phyloP scores from a whole-genome alignment of 2,113 vertebrate genomes.

The Narcine bancroftii region DNA sequence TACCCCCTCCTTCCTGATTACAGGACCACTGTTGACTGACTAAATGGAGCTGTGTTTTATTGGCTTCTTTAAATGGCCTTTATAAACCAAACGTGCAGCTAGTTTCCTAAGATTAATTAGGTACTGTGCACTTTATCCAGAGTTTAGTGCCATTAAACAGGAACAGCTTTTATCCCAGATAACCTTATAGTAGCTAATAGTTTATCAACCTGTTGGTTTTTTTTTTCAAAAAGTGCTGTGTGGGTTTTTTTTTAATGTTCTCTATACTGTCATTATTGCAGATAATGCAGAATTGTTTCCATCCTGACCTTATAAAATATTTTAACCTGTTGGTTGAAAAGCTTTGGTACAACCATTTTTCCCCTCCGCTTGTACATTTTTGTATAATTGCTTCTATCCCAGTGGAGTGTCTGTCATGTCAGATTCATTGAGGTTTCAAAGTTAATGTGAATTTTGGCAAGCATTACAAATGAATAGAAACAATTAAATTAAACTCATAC shows the following conservation, averaged over 20 bases:
- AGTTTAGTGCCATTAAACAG: background rate
- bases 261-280: background rate
- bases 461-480: background rate
- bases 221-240: too few species aligned
- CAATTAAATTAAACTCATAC: slow-evolving; percentile 27
- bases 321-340: background rate
- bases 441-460: slow-evolving; percentile 22
- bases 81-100: background rate
- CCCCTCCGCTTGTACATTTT: background rate
- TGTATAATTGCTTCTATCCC: slow-evolving; percentile 25
- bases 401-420: background rate
- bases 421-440: slow-evolving; percentile 17
- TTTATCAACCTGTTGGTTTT: background rate
- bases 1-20: background rate
- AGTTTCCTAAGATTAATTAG: background rate
- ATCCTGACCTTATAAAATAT: background rate
- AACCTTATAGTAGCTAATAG: background rate
- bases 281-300: background rate
- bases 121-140: background rate
- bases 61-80: background rate
- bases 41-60: background rate
- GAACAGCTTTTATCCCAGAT: background rate
- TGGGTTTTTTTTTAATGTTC: too few species aligned
- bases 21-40: background rate
- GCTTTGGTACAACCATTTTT: background rate